Conservation (phyloP, 2,113 vertebrate species). For the Ailurus styani region DNA sequence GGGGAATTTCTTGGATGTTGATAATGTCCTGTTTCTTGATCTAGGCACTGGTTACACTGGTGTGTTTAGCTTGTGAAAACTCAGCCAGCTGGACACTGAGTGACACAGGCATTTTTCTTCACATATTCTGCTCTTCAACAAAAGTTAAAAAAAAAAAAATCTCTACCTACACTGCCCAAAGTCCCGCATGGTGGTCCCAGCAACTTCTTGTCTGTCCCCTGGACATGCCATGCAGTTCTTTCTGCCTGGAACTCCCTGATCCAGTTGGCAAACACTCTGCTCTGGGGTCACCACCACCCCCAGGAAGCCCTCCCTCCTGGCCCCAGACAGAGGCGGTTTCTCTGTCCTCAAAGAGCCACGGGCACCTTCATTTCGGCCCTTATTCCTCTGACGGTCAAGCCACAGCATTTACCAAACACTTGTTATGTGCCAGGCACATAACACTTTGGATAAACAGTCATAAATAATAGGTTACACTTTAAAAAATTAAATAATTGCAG, state of each 20-base stretch:
- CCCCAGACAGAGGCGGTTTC: neutral
- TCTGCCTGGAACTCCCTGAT: neutral
- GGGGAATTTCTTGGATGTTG: neutral
- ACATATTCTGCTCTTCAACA: neutral
- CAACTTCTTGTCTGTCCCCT: neutral
- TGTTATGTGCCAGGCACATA: neutral
- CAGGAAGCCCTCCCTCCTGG: neutral
- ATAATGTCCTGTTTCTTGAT: neutral
- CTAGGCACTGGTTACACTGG: neutral
- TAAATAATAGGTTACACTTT: neutral
- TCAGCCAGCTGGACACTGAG: neutral
- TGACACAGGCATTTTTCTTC: neutral
- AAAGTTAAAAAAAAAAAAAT: neutral
- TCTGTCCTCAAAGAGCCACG: neutral
- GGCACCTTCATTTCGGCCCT: neutral
- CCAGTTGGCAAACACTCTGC: neutral
- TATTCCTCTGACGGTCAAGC: neutral
- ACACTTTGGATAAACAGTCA: neutral
- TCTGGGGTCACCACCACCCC: neutral
- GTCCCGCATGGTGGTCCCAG: neutral
- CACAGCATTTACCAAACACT: neutral
- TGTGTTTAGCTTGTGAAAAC: neutral
- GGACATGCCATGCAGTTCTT: neutral
- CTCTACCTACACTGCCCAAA: no score
- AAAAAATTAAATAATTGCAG: neutral